Evolutionary conservation across 2,888 invertebrate genomes (phyloP), one percentile per base, ranked within the genome.

Genomic region (Drosophila neoperkinsi): DNA sequence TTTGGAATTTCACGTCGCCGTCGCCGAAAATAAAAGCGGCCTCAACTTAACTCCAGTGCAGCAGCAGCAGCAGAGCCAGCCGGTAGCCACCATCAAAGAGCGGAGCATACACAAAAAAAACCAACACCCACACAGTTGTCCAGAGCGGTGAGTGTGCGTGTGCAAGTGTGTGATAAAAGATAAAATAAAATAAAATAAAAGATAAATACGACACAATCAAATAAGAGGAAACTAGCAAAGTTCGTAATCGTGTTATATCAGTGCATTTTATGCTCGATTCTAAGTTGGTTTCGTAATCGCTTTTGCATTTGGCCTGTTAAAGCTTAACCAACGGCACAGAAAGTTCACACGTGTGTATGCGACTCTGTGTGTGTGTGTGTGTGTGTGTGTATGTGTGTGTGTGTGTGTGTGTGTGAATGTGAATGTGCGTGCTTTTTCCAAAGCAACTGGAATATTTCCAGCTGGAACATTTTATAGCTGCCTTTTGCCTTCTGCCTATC

Each of bases 11-110:
- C 82, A 71, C 81, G 70, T 75, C 72, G 71, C 58, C 88, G 71
- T 36, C 75, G 75, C 69, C 77, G 71, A 90, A 89, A 90, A 90
- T 84, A 87, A 90, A 89, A 90, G 80, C 89, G 90, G 86, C 80
- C 82, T 71, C 82, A 58, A 90, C 80, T 84, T 88, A 85, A 81
- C 90, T 92, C 93, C 92, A 93, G 93, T 91, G 89, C 87, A 92
- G 84, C 81, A 91, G 92, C 87, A 85, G 84, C 87, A 90, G 89
- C 84, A 86, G 86, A 88, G 88, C 88, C 88, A 90, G 83, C 88
- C 90, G 90, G 84, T 84, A 89, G 79, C 71, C 71, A 71, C 62
- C 68, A 69, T 57, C 66, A 64, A 64, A 73, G 66, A 81, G 82
- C 82, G 80, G 74, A 74, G 71, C 51, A 79, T 10, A 79, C 67